Percentiles rank a stretch among this genome's conserved stretches.
These are phyloP conservation scores for Turritopsis dohrnii DNA, from an alignment of 30 jellyfish, hydroid and myxozoan species.

Conservation along the genomic window DNA sequence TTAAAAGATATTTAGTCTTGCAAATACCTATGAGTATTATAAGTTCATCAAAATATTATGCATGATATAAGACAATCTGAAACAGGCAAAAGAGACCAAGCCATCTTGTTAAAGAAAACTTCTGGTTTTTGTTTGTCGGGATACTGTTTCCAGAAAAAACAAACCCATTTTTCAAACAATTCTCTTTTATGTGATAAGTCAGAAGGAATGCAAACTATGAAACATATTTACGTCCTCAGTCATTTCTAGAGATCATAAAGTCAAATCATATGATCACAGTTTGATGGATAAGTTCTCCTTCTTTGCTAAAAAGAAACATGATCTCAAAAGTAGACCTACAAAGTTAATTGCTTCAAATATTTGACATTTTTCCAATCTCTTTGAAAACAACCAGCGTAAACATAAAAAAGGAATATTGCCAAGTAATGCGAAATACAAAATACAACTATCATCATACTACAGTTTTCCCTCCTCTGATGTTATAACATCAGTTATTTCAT, in stretches of 20 bases:
- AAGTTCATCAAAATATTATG: not conserved
- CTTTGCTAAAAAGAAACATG: not conserved
- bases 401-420: no score
- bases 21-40: not conserved
- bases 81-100: not conserved
- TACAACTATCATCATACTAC: no score
- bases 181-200: not conserved
- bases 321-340: not conserved
- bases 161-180: not conserved
- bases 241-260: not conserved
- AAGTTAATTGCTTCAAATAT: not conserved
- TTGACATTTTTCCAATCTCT: not conserved
- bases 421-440: no score
- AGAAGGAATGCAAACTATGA: not conserved
- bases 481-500: no score
- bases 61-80: not conserved
- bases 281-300: not conserved
- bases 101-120: not conserved
- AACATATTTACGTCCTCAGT: not conserved
- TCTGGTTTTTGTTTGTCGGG: not conserved
- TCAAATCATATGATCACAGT: not conserved
- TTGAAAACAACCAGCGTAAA: no score
- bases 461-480: no score
- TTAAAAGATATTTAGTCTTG: not conserved
- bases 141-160: not conserved